Base-by-base conservation (phyloP, 2,888 invertebrate species). In the Siphonodentalium dalli region DNA sequence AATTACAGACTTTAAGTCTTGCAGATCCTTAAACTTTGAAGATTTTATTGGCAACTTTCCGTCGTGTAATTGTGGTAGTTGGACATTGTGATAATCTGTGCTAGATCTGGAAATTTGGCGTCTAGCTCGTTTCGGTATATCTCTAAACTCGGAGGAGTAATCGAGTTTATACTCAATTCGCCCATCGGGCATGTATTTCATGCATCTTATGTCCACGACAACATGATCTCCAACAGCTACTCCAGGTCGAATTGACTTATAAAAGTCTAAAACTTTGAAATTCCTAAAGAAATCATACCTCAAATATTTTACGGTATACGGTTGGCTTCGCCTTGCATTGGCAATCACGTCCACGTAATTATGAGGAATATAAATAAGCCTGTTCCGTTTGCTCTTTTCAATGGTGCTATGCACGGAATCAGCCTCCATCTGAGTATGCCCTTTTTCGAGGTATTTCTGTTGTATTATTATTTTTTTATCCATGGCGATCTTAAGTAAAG, bases 351-450 rank as follows among this genome's bases (percentile, higher is more conserved):
- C 51, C 3, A 56, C 56, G 38, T 46, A 51, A 27, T 51, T 50
- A 28, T 44, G 37, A 13, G 56, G 51, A 11, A 42, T 33, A 37
- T 53, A 57, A 4, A 56, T 47, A 11, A n/a, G 7, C 34, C 42
- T 41, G n/a, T 57, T 46, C 26, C 29, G 20, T 21, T 57, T 20
- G 34, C 43, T 52, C 9, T 42, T 42, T 28, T 58, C 47, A 13
- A 58, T 57, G 7, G 29, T 37, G 31, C 51, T 51, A 31, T 58
- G 58, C 1, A 56, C 55, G 13, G 46, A 42, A 37, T 59, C 59
- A 11, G 41, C 50, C 35, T 58, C 59, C 56, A 59, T 59, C 38
- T 57, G 56, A 13, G 59, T 57, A 33, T 56, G 49, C n/a, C 54
- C 54, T 31, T 37, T 43, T 38, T 50, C 54, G 27, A 50, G 55